Evolutionary conservation across 2,888 invertebrate genomes (phyloP), one percentile per base, ranked within the genome.

Genomic region (Melipona bicolor): DNA sequence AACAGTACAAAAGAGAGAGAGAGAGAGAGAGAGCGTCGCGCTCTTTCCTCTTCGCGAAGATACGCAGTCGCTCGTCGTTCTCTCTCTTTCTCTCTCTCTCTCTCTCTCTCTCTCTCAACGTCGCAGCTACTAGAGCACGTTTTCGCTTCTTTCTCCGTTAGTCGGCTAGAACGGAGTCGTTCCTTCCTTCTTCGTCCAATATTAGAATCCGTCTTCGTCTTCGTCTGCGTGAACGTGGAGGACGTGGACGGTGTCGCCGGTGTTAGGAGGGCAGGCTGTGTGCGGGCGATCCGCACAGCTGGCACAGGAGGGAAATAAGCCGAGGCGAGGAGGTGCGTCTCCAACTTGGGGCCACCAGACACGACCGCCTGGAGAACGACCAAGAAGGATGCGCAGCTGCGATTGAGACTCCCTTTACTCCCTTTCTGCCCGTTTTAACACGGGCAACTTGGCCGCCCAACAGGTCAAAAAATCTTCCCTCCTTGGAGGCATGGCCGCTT

Each of bases 221-320:
- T 15, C 15, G 19, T 75, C 71, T 36, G 75, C 43, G 54, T 56
- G 43, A 43, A 43, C 32, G 32, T 61, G 17, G 9, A 43, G 17
- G 9, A 43, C n/a, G 73, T 59, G 50, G 56, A 74, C 15, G 69
- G 27, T 27, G 67, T 72, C 56, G 62, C 69, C 79, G 43, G 9
- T 43, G 43, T 62, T 64, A 74, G 68, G 77, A 61, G 74, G 72
- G 70, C 83, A 79, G 83, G 59, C 81, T 85, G 85, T 81, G 81
- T 85, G 78, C 78, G 84, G 87, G 81, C 81, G 76, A 65, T 70
- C 67, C 75, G 86, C 88, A 89, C 91, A 91, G 91, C 91, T 90
- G 91, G 89, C 91, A 81, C 88, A 86, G 77, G 81, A 87, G 88
- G 90, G 90, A 89, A 90, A 89, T 88, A 89, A 89, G 86, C 87